Conservation (phyloP, 2,888 invertebrate species). For the Lysandra coridon region DNA sequence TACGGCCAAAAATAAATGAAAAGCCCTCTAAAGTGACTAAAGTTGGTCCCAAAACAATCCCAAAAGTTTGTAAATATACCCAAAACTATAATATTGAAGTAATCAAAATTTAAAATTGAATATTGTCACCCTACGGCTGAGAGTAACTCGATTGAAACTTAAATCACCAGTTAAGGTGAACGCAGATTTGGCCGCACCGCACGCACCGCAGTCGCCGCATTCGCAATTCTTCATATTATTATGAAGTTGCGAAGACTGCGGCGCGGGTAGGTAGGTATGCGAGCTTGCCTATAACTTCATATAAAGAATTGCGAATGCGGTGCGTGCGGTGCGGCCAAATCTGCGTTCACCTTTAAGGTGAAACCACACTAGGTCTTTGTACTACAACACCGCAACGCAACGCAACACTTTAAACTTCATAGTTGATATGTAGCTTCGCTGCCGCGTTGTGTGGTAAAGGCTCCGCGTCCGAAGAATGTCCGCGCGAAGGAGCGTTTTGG, state of each 20-base stretch:
- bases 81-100: not conserved
- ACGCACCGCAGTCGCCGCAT: too few relatives aligned
- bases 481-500: too few relatives aligned
- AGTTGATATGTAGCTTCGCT: too few relatives aligned
- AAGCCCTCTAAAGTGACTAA: not conserved
- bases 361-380: not conserved
- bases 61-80: not conserved
- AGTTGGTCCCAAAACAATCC: not conserved
- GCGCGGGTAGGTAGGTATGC: too few relatives aligned
- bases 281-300: too few relatives aligned
- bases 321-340: too few relatives aligned
- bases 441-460: too few relatives aligned
- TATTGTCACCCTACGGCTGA: not conserved
- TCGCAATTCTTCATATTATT: too few relatives aligned
- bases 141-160: constrained; percentile 16
- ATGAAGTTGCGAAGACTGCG: too few relatives aligned
- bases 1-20: not conserved
- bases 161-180: not conserved
- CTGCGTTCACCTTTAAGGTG: not conserved
- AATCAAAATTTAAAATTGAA: constrained; percentile 9
- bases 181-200: too few relatives aligned
- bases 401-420: not conserved
- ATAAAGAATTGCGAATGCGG: too few relatives aligned
- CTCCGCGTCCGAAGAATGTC: too few relatives aligned
- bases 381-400: not conserved